Evolutionary conservation across 1,140 invertebrate species (phyloP), one percentile per base, ranked within the genome.

Genomic region (Spodoptera litura): DNA sequence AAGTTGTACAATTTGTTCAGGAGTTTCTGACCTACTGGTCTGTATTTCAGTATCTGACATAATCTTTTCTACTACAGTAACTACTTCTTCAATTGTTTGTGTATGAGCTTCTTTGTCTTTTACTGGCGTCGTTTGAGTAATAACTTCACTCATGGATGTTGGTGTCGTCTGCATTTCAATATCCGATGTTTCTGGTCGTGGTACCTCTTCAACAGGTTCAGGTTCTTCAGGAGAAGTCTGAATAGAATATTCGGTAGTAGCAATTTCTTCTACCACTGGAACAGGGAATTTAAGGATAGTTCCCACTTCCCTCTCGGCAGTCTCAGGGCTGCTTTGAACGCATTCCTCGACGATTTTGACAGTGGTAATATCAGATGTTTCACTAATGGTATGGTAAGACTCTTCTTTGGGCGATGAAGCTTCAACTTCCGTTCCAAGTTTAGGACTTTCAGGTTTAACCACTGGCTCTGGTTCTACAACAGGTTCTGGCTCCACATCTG

Each of bases 341-440:
- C 92, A 94, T 93, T 96, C 96, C 94, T 96, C 96, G n/a, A 96
- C 88, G 79, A 96, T 93, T 94, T 96, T 96, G 1, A 96, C 96
- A 51, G 95, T 95, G 27, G 90, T 94, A 5, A 95, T 91, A 77
- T 95, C 94, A 11, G 96, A 95, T 55, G 93, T 95, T 86, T 95
- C 95, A 84, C 95, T 95, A 27, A 96, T 90, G 20, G 95, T 95
- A 79, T 95, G 95, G 79, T 95, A 95, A 2, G 95, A 95, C 77
- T 96, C 95, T 78, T 95, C 94, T 56, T 87, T 87, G 74, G 91
- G 91, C 51, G 93, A 92, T 13, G 76, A 79, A 75, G 88, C 89
- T 35, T 85, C 59, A 38, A 87, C 85, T 89, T 93, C 90, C 82
- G 83, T 91, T 44, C 93, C 91, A n/a, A 87, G 44, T 78, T 91